These are phyloP conservation scores for Brenthis hecate DNA, from an alignment of 2,888 invertebrate species.

Conservation along the genomic window DNA sequence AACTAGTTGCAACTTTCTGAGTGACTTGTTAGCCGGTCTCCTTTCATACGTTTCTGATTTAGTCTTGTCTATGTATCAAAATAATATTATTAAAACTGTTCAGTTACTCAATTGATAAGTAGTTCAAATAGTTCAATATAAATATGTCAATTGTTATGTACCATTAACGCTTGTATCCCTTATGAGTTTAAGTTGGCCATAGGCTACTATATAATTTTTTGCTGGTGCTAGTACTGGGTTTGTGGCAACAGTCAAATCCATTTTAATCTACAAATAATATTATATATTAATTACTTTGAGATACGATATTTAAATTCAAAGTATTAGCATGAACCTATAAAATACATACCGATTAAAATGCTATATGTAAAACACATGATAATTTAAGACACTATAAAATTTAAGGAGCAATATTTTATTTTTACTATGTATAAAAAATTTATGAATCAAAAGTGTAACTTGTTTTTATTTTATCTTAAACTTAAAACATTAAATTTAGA, in stretches of 20 bases:
- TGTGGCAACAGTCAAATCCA: constrained; percentile 18
- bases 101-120: too few species aligned
- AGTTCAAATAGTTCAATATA: too few species aligned
- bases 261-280: background rate
- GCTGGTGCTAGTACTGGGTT: background rate
- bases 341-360: background rate
- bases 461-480: constrained; percentile 6
- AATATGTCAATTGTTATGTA: constrained; percentile 19
- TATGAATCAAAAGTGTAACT: background rate
- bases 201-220: constrained; percentile 38
- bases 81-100: background rate
- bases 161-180: constrained; percentile 34
- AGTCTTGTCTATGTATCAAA: constrained; percentile 14
- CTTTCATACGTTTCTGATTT: constrained; percentile 4
- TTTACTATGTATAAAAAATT: background rate
- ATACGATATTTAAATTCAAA: background rate
- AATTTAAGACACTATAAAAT: too few species aligned
- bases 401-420: too few species aligned
- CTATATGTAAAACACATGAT: too few species aligned
- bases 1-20: constrained; percentile 10
- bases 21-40: constrained; percentile 14
- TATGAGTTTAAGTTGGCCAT: constrained; percentile 35
- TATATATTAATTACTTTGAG: too few species aligned
- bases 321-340: background rate
- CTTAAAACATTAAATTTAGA: constrained; percentile 12